phyloP scores from a whole-genome alignment of 2,888 invertebrate species.

The Tiliacea aurago region DNA sequence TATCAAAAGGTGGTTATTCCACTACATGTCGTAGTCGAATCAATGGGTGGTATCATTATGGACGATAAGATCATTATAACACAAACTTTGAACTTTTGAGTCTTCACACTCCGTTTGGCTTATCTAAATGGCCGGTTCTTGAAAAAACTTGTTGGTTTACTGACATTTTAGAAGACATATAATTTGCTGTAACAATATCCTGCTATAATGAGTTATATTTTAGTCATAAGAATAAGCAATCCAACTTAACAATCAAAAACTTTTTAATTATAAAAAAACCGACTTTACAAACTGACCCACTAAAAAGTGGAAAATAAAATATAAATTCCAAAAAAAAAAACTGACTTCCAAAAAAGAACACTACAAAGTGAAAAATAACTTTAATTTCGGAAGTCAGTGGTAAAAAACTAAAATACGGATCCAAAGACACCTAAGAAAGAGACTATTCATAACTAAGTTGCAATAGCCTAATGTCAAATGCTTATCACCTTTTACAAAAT shows the following conservation, averaged over 20 bases:
- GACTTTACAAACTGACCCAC: too few species aligned
- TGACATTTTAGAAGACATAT: conserved; percentile 12
- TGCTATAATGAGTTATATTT: neutral
- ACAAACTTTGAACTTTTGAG: conserved; percentile 54
- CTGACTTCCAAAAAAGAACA: too few species aligned
- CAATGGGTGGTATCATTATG: conserved; percentile 60
- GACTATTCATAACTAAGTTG: too few species aligned
- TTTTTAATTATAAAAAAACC: too few species aligned
- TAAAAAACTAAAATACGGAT: too few species aligned
- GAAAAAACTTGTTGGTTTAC: conserved; percentile 19
- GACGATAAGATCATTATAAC: conserved; percentile 39
- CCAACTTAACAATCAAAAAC: neutral
- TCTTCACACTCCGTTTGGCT: conserved; percentile 56
- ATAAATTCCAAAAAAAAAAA: too few species aligned
- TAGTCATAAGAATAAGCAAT: neutral
- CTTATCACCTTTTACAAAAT: too few species aligned
- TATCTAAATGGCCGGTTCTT: conserved; percentile 22
- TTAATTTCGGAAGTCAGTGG: too few species aligned
- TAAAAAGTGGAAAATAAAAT: too few species aligned
- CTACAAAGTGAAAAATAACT: too few species aligned
- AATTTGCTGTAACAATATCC: conserved; percentile 18
- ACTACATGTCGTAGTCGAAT: conserved; percentile 36
- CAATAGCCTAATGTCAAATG: too few species aligned
- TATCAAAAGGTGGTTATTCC: conserved; percentile 49
- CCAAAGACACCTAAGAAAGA: too few species aligned